These are phyloP conservation scores for Clitarchus hookeri DNA, from an alignment of 2,888 invertebrate species.

Conservation along the genomic window DNA sequence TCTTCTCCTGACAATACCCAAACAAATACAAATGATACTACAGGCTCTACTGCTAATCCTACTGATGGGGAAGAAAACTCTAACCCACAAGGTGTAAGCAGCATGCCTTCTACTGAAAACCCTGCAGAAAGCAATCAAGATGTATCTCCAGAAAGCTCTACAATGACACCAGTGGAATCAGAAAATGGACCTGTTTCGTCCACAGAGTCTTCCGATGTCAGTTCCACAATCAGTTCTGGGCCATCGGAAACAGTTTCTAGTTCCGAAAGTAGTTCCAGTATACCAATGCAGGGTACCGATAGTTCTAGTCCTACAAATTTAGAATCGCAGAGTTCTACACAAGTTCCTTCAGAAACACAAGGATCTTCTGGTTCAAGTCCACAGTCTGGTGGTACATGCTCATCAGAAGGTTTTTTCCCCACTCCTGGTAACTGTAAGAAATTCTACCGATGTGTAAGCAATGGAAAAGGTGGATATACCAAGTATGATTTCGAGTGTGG, in stretches of 20 bases:
- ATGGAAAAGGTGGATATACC: conserved; percentile 54
- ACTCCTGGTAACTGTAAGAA: conserved; percentile 64
- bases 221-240: not conserved
- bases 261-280: not conserved
- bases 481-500: conserved; percentile 61
- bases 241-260: not conserved
- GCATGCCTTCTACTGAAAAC: not conserved
- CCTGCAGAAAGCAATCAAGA: not conserved
- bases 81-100: not conserved
- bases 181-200: not conserved
- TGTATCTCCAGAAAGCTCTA: not conserved
- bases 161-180: not conserved
- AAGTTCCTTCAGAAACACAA: not conserved
- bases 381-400: not conserved
- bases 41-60: conserved; percentile 1
- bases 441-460: conserved; percentile 66
- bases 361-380: not conserved
- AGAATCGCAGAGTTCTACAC: not conserved
- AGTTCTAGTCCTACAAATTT: not conserved
- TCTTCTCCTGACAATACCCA: not conserved
- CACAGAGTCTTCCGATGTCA: not conserved
- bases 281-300: no score
- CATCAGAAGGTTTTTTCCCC: conserved; percentile 64
- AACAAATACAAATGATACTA: not conserved
- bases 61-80: not conserved